These are phyloP conservation scores for Theretra japonica DNA, from an alignment of 2,888 invertebrate species.

Conservation along the genomic window DNA sequence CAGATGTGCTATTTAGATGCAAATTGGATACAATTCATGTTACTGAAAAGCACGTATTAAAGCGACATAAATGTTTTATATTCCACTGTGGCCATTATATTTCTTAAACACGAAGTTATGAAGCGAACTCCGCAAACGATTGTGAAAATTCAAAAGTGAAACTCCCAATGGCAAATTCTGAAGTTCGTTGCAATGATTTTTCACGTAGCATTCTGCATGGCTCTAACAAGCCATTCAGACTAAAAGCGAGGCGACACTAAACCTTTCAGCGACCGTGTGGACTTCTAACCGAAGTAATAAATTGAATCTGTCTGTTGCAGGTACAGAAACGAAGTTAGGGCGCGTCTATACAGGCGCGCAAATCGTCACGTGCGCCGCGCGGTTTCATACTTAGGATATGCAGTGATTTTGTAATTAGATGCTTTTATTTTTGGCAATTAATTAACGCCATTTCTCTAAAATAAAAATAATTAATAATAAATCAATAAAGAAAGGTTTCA, in stretches of 20 bases:
- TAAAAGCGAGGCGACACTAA: conserved; percentile 32
- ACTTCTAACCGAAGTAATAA: conserved; percentile 31
- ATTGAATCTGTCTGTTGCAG: conserved; percentile 32
- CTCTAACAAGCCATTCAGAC: conserved; percentile 29
- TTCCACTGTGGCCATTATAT: not conserved
- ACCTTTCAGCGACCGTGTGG: conserved; percentile 29
- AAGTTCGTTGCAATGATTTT: conserved; percentile 20
- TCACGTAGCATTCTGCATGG: conserved; percentile 17
- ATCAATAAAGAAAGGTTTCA: too few species aligned
- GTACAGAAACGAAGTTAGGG: conserved; percentile 28
- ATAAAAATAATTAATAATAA: too few species aligned
- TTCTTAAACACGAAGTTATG: not conserved
- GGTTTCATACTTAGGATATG: conserved; percentile 5
- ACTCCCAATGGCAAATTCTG: not conserved
- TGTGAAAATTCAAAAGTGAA: conserved; percentile 5
- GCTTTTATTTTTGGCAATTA: not conserved
- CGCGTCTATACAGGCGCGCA: conserved; percentile 24
- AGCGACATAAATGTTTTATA: not conserved
- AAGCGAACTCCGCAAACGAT: not conserved
- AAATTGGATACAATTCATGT: too few species aligned
- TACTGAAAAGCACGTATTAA: too few species aligned
- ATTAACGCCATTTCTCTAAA: not conserved
- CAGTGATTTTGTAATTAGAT: not conserved
- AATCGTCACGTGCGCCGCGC: conserved; percentile 20
- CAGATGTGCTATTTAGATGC: too few species aligned